Conservation (phyloP, 2,888 invertebrate genomes). For the Abscondita cerata region DNA sequence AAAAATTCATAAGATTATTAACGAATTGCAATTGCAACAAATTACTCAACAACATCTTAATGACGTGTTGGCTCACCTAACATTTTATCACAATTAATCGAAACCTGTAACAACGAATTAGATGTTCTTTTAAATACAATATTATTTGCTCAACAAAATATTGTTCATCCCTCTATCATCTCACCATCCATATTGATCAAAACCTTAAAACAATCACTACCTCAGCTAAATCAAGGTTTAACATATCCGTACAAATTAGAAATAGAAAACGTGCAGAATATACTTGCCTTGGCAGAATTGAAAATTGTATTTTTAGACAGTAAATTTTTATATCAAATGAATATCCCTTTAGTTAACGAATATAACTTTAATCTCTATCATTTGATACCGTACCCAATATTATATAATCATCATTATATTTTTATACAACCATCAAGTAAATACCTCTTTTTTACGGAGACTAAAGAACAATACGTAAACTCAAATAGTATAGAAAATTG, state of each 20-base stretch:
- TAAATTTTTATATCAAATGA: conserved; percentile 3
- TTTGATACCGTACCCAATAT: conserved; percentile 2
- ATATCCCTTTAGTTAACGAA: neutral
- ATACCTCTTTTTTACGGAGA: neutral
- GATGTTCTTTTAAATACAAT: neutral
- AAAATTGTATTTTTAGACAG: conserved; percentile 4
- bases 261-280: neutral
- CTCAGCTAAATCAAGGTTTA: neutral
- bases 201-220: neutral
- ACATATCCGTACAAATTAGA: neutral
- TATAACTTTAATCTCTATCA: conserved; percentile 4
- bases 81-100: neutral
- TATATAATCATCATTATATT: neutral
- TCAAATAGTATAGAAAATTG: neutral
- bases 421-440: conserved; percentile 6
- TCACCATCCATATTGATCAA: neutral
- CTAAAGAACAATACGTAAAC: neutral
- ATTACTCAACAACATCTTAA: neutral
- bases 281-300: neutral
- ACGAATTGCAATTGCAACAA: neutral
- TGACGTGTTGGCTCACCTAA: neutral
- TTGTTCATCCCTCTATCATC: neutral
- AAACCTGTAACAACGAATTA: neutral
- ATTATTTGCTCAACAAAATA: neutral
- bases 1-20: neutral